Evolutionary conservation across 2,888 invertebrate genomes (phyloP).

Genomic region (Chrysomela aeneicollis): DNA sequence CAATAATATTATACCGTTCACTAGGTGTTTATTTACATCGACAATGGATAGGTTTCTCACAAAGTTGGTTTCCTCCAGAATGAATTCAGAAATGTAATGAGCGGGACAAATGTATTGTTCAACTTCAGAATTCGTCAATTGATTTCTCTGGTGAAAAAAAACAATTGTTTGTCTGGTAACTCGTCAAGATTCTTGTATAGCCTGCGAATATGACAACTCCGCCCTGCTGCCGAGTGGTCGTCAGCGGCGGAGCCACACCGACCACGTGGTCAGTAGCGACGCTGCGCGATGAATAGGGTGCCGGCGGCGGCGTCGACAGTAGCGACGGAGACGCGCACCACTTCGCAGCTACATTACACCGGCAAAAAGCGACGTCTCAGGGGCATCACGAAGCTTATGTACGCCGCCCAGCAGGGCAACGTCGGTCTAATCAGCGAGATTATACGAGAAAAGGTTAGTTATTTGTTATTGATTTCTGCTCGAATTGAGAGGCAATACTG

Average conservation of each 20-base stretch:
- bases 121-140: no score
- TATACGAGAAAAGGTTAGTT: slow-evolving; percentile 78
- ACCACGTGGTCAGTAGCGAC: slow-evolving; percentile 26
- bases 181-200: no score
- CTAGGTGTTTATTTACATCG: no score
- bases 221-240: slow-evolving; percentile 27
- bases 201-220: neutral
- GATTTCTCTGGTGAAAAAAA: no score
- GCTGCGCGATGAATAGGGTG: slow-evolving; percentile 29
- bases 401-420: slow-evolving; percentile 89
- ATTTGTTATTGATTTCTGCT: slow-evolving; percentile 20
- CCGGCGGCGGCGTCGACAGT: slow-evolving; percentile 13
- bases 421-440: slow-evolving; percentile 78
- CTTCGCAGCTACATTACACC: slow-evolving; percentile 36
- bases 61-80: no score
- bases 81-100: no score
- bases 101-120: no score
- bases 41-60: no score
- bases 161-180: no score
- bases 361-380: slow-evolving; percentile 15
- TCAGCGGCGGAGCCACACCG: slow-evolving; percentile 21
- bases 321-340: slow-evolving; percentile 30
- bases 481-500: no score
- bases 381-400: slow-evolving; percentile 86
- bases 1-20: no score